Conservation (phyloP, 2,113 vertebrate genomes). For the Arvicanthis niloticus region DNA sequence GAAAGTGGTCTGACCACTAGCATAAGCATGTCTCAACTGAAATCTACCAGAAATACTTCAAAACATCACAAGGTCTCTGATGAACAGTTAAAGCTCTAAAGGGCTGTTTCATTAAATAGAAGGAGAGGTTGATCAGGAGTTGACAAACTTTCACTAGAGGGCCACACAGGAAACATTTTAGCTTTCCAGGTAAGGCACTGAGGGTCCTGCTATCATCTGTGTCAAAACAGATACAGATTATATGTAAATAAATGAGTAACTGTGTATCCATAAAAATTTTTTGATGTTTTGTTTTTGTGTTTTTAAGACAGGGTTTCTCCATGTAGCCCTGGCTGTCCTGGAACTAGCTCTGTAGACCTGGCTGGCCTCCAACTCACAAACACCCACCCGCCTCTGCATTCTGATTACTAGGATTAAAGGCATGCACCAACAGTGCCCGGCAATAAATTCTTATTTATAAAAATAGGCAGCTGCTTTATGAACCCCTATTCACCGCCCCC, state of each 20-base stretch:
- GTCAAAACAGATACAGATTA: background rate
- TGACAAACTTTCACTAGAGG: background rate
- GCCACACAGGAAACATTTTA: background rate
- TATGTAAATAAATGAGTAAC: background rate
- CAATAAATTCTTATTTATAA: conserved; percentile 40
- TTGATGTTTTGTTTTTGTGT: background rate
- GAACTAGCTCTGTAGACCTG: background rate
- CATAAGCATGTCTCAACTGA: background rate
- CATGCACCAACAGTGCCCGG: background rate
- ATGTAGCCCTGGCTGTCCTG: background rate
- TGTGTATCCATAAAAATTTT: background rate
- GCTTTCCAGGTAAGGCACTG: background rate
- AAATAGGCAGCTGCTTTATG: background rate
- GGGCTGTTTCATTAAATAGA: background rate
- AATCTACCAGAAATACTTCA: background rate
- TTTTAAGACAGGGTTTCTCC: background rate
- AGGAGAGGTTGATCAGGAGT: background rate
- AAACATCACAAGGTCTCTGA: background rate
- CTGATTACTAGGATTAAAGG: background rate
- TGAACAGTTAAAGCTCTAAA: background rate
- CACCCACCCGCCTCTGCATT: background rate
- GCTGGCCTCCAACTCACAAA: background rate
- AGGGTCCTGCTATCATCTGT: background rate
- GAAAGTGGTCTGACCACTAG: conserved; percentile 7
- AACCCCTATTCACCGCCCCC: background rate